Percentiles rank a stretch among this genome's conserved stretches.
phyloP scores from a whole-genome alignment of 2,888 invertebrate genomes.

The Graphium colonna region DNA sequence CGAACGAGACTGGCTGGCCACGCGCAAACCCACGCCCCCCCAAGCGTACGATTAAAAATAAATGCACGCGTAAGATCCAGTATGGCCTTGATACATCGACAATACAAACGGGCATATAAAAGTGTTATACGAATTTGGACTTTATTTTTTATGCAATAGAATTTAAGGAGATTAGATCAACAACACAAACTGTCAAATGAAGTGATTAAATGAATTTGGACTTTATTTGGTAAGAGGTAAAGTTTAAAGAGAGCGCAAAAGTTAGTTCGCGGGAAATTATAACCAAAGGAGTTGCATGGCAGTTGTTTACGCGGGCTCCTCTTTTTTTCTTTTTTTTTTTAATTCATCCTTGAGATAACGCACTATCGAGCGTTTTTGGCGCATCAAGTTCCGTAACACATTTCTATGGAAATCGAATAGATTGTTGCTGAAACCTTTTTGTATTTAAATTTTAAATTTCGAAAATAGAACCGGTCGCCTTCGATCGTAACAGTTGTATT shows the following conservation, averaged over 20 bases:
- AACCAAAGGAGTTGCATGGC: slow-evolving; percentile 26
- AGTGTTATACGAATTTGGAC: slow-evolving; percentile 5
- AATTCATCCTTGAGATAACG: slow-evolving; percentile 53
- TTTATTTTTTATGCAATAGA: too few species aligned
- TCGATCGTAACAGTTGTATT: not conserved
- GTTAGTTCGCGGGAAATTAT: slow-evolving; percentile 9
- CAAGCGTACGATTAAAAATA: slow-evolving; percentile 15
- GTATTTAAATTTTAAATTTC: slow-evolving; percentile 4
- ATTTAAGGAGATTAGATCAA: too few species aligned
- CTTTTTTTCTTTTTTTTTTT: slow-evolving; percentile 37
- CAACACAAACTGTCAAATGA: too few species aligned
- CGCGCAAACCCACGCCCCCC: slow-evolving; percentile 2
- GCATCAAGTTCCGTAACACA: slow-evolving; percentile 22
- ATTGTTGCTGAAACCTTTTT: not conserved
- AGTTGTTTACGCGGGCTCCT: slow-evolving; percentile 48
- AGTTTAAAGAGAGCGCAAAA: not conserved
- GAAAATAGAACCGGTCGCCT: not conserved
- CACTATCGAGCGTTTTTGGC: slow-evolving; percentile 38
- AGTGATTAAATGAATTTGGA: too few species aligned
- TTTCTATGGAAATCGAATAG: slow-evolving; percentile 15
- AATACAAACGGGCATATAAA: not conserved
- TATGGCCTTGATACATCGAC: slow-evolving; percentile 10
- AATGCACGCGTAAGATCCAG: slow-evolving; percentile 16
- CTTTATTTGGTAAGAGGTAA: not conserved
- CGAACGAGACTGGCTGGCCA: not conserved